Percentiles rank a stretch among this genome's conserved stretches.
Conservation (phyloP, 2,888 invertebrate genomes). For the Nomada fucata region DNA sequence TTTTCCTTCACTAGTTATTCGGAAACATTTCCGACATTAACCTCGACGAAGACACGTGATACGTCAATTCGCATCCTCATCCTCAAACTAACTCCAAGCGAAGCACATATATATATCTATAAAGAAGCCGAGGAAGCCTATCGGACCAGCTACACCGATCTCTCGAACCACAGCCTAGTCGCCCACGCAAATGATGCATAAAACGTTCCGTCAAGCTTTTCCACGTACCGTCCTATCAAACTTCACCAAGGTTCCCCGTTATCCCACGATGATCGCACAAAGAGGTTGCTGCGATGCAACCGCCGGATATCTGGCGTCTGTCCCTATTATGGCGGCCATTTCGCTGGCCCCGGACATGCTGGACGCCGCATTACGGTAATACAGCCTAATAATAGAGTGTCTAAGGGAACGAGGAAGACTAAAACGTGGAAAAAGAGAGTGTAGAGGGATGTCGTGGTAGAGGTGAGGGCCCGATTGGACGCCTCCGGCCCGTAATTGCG, state of each 20-base stretch:
- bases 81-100: too few species aligned
- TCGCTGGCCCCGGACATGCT: conserved; percentile 74
- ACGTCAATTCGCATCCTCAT: too few species aligned
- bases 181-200: too few species aligned
- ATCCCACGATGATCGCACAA: conserved; percentile 50
- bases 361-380: conserved; percentile 82
- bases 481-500: conserved; percentile 81
- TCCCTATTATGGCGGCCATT: conserved; percentile 73
- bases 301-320: conserved; percentile 64
- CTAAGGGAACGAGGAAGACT: conserved; percentile 40
- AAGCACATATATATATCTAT: too few species aligned
- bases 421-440: conserved; percentile 40
- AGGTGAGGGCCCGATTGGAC: conserved; percentile 76
- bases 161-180: too few species aligned
- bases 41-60: too few species aligned
- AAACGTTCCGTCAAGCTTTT: neutral
- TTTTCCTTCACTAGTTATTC: too few species aligned
- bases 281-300: conserved; percentile 65
- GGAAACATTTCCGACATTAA: neutral
- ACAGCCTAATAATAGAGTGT: conserved; percentile 82
- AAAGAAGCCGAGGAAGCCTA: too few species aligned
- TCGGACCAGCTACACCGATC: too few species aligned
- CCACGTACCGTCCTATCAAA: neutral
- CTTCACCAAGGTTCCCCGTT: conserved; percentile 19
- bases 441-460: conserved; percentile 34